A percentile compares a stretch with the other conserved stretches of the same genome.
Conservation (phyloP, 2,888 invertebrate species). For the Boloria selene region DNA sequence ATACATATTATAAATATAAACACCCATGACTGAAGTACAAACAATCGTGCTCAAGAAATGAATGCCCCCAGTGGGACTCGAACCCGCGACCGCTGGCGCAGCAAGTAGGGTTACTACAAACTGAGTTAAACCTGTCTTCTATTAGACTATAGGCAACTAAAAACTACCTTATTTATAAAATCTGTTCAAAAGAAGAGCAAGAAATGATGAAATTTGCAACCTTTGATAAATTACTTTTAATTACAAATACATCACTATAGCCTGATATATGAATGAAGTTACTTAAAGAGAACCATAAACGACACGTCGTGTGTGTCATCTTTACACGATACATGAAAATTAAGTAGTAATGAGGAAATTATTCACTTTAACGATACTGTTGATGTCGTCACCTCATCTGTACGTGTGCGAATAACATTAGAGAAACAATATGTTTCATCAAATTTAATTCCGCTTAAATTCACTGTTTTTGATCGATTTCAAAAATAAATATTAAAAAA, state of each 20-base stretch:
- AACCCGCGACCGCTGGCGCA: too few relatives aligned
- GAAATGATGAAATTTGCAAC: too few relatives aligned
- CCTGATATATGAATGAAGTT: slow-evolving; percentile 5
- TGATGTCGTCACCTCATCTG: slow-evolving; percentile 4
- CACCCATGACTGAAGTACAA: too few relatives aligned
- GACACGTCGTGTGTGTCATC: slow-evolving; percentile 10
- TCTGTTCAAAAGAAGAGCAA: too few relatives aligned
- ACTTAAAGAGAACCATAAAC: slow-evolving; percentile 7
- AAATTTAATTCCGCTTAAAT: background rate
- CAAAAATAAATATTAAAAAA: too few relatives aligned
- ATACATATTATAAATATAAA: too few relatives aligned
- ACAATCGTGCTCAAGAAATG: too few relatives aligned
- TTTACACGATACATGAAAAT: slow-evolving; percentile 13
- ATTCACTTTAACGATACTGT: slow-evolving; percentile 3
- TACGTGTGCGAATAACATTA: too few relatives aligned
- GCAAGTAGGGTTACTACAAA: too few relatives aligned
- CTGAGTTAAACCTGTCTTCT: too few relatives aligned
- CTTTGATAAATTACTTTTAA: background rate
- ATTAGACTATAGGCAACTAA: background rate
- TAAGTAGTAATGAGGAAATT: slow-evolving; percentile 10
- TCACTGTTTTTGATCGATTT: too few relatives aligned
- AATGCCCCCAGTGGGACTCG: too few relatives aligned
- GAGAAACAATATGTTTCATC: background rate
- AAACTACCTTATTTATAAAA: background rate
- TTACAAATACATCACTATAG: background rate